Conservation (phyloP, 2,113 vertebrate species). For the Rhinogobius similis region DNA sequence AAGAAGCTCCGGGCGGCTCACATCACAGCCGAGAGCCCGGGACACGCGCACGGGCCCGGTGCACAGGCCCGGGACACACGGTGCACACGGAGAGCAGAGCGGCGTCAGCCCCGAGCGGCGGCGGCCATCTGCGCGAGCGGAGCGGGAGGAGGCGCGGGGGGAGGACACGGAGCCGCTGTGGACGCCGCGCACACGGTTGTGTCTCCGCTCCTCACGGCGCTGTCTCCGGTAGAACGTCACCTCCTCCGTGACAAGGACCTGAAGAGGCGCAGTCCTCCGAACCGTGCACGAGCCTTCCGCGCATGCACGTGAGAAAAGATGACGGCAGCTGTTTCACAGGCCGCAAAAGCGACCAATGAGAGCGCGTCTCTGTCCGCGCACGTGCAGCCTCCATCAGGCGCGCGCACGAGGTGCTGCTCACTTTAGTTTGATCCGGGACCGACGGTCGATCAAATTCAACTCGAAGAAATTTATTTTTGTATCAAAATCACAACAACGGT, state of each 20-base stretch:
- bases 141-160: neutral
- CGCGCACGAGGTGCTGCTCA: neutral
- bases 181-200: no score
- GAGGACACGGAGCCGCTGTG: no score
- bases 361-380: constrained; percentile 14
- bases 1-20: constrained; percentile 77
- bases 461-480: no score
- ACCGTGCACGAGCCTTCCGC: constrained; percentile 31
- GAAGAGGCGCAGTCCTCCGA: constrained; percentile 8
- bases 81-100: neutral
- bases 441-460: no score
- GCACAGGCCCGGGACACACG: neutral
- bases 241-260: neutral
- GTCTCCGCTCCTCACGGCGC: neutral
- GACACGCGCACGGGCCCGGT: constrained; percentile 37
- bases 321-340: constrained; percentile 51
- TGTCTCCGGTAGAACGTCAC: neutral
- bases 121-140: constrained; percentile 5
- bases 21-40: constrained; percentile 57
- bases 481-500: no score
- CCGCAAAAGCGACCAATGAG: constrained; percentile 48
- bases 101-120: constrained; percentile 46
- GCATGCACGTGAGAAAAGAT: constrained; percentile 46
- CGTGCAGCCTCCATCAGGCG: neutral
- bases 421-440: neutral